phyloP scores from a whole-genome alignment of 1,140 invertebrate species.

The Diorhabda sublineata region DNA sequence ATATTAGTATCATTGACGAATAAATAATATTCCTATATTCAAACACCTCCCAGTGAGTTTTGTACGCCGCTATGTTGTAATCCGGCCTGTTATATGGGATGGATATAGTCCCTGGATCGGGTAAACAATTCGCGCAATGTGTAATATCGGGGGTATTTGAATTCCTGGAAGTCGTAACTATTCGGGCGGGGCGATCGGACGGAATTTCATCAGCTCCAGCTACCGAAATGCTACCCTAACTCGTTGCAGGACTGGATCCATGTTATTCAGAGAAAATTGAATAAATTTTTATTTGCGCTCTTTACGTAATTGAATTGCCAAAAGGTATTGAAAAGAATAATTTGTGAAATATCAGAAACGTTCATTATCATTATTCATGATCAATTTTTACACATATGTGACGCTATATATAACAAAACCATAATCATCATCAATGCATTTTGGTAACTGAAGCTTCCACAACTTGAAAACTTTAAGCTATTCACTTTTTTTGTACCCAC shows the following conservation, averaged over 20 bases:
- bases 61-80: constrained; percentile 4
- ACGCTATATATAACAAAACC: too few species aligned
- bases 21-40: not conserved
- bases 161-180: constrained; percentile 48
- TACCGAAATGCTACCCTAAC: constrained; percentile 40
- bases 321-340: too few species aligned
- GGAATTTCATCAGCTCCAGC: constrained; percentile 48
- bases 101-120: constrained; percentile 12
- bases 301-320: too few species aligned
- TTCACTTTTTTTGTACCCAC: too few species aligned
- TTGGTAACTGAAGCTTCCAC: too few species aligned
- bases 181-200: constrained; percentile 43
- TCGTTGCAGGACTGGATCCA: not conserved
- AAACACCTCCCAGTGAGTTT: not conserved
- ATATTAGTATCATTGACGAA: not conserved
- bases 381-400: too few species aligned
- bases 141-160: constrained; percentile 47
- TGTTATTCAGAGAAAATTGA: too few species aligned
- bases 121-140: constrained; percentile 42
- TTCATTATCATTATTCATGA: too few species aligned
- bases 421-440: too few species aligned
- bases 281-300: too few species aligned
- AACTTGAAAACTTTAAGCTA: too few species aligned
- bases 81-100: constrained; percentile 2
- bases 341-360: too few species aligned